phyloP scores from a whole-genome alignment of 2,797 vertebrate genomes.

The Cryptoprocta ferox region DNA sequence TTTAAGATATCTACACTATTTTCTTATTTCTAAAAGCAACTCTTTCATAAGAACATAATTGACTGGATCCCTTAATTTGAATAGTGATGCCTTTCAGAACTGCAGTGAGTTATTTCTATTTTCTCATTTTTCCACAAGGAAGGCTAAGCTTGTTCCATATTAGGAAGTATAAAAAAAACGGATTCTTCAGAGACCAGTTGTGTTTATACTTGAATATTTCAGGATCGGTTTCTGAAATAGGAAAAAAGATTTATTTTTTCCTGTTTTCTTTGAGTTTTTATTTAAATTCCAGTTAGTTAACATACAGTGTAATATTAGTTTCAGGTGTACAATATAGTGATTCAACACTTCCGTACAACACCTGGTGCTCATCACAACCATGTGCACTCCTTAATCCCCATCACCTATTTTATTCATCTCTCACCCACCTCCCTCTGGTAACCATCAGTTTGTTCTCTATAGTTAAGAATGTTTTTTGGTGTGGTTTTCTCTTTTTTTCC shows the following conservation, averaged over 20 bases:
- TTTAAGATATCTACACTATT: conserved; percentile 18
- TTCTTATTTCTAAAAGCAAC: conserved; percentile 13
- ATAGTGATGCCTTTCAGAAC: background rate
- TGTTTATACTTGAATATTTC: background rate
- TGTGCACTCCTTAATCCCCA: background rate
- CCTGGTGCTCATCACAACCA: background rate
- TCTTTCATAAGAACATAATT: background rate
- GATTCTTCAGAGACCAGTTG: background rate
- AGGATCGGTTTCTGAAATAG: background rate
- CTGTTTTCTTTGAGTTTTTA: background rate
- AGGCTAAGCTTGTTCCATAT: background rate
- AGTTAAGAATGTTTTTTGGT: background rate
- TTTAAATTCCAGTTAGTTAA: background rate
- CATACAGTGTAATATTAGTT: background rate
- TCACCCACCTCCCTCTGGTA: background rate
- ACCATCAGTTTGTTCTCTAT: background rate
- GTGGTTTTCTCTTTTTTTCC: background rate
- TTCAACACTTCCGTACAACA: background rate
- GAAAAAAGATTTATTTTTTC: background rate
- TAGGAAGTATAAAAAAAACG: background rate
- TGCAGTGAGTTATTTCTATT: background rate
- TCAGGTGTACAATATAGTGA: background rate
- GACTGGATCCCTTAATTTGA: background rate
- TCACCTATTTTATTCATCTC: background rate
- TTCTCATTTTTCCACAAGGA: background rate